Evolutionary conservation across 2,888 invertebrate genomes (phyloP).

Genomic region (Oscheius sp.): DNA sequence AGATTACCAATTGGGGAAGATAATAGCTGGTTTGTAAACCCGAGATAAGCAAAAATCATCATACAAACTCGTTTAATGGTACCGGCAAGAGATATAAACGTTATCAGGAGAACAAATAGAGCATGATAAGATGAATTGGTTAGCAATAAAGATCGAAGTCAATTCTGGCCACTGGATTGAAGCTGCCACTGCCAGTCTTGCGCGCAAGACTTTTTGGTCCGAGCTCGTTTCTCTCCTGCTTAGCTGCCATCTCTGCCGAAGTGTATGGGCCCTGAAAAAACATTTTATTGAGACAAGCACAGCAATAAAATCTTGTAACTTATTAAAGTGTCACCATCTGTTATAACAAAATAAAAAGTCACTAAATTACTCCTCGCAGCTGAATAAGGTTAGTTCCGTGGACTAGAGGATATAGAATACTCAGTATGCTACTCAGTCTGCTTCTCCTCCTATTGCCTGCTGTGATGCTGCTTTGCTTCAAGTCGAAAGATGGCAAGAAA

Average conservation of each 20-base stretch:
- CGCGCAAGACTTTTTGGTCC: slow-evolving; percentile 56
- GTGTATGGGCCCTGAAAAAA: slow-evolving; percentile 55
- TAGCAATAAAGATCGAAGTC: slow-evolving; percentile 67
- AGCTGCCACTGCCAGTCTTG: slow-evolving; percentile 53
- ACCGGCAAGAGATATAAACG: slow-evolving; percentile 2
- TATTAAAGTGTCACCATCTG: too few species aligned
- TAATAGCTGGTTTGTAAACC: background rate
- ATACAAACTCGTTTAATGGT: background rate
- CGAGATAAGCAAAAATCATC: slow-evolving; percentile 3
- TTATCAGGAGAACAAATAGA: slow-evolving; percentile 5
- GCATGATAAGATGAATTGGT: slow-evolving; percentile 1
- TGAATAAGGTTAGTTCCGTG: too few species aligned
- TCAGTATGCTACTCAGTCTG: too few species aligned
- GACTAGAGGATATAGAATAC: too few species aligned
- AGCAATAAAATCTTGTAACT: too few species aligned
- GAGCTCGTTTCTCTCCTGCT: slow-evolving; percentile 50
- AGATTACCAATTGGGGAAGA: background rate
- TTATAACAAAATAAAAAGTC: too few species aligned
- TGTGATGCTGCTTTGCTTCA: too few species aligned
- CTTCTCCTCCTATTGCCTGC: too few species aligned
- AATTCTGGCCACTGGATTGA: slow-evolving; percentile 63
- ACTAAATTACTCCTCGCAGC: too few species aligned
- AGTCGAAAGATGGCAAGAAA: too few species aligned
- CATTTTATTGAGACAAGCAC: too few species aligned
- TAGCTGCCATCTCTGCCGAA: slow-evolving; percentile 50